Base-by-base conservation (phyloP, 2,797 vertebrate species). In the Moxostoma hubbsi region DNA sequence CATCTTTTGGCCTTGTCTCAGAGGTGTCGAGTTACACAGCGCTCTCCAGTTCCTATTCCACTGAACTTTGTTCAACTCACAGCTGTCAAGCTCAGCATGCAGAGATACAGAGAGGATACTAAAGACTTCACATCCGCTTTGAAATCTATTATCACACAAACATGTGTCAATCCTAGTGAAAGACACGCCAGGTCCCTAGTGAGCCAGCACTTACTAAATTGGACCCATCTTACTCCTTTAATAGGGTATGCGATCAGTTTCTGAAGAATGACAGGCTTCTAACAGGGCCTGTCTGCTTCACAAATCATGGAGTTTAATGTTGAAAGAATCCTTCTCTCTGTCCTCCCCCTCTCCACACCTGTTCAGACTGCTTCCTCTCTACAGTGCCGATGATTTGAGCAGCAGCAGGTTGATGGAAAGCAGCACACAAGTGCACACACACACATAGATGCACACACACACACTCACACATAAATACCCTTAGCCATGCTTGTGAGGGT, bases 311-410 rank as follows among this genome's bases (percentile, higher is more conserved):
- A 36, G 36, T 36, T 36, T 36, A 59, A 68, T 82, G 62, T 79
- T 36, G 71, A 74, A 81, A 81, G 79, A 73, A 81, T 82, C 49
- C 36, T 59, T 57, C 77, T 81, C 67, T 76, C 75, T 80, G 67
- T 78, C 62, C 75, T 76, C 75, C 66, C 72, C 67, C 75, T 74
- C 72, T 67, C 75, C 71, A 80, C 85, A 88, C 88, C 85, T 85
- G 83, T 78, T 84, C 57, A 47, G 74, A 72, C 62, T 63, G 69
- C 71, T 71, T 81, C 63, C 64, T 66, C 55, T 81, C 61, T 62
- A 83, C 65, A 79, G 61, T n/a, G 15, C 7, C 36, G 61, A 79
- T 69, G 67, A 82, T 80, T 72, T 59, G 36, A 36, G 36, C 36
- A 36, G 36, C 36, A 36, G 58, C 77, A 79, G 62, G 69, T 69